Percentiles rank a stretch among this genome's conserved stretches.
Conservation (phyloP, 2,113 vertebrate species). For the Hydrochoerus hydrochaeris region DNA sequence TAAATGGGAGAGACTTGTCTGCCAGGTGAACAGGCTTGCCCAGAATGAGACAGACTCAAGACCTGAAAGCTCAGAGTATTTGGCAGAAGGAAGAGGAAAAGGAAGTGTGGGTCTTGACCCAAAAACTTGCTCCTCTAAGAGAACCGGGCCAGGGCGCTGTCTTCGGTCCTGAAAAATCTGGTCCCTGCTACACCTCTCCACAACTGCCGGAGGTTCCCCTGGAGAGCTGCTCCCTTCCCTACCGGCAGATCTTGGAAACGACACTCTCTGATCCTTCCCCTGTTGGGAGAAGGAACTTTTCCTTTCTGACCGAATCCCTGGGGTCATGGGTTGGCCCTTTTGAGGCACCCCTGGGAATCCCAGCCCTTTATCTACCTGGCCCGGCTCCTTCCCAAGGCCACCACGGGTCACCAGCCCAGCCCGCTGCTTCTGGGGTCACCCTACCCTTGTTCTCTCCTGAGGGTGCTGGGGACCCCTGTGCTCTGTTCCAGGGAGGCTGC, state of each 20-base stretch:
- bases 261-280: not conserved
- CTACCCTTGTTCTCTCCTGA: not conserved
- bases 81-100: not conserved
- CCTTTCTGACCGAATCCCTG: not conserved
- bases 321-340: not conserved
- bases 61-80: not conserved
- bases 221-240: not conserved
- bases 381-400: not conserved
- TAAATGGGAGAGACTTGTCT: not conserved
- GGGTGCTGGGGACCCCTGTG: not conserved
- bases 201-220: not conserved
- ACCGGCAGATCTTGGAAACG: not conserved
- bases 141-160: conserved; percentile 64
- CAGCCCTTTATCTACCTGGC: not conserved
- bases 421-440: not conserved
- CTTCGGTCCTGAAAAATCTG: conserved; percentile 79
- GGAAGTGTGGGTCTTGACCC: not conserved
- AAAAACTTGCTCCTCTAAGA: accelerated
- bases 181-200: too few species aligned
- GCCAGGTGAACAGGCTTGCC: not conserved
- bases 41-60: not conserved
- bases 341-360: not conserved
- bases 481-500: conserved; percentile 93
- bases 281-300: not conserved
- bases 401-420: accelerated